Base-by-base conservation (phyloP, 1,140 invertebrate genomes). In the Cydia amplana region DNA sequence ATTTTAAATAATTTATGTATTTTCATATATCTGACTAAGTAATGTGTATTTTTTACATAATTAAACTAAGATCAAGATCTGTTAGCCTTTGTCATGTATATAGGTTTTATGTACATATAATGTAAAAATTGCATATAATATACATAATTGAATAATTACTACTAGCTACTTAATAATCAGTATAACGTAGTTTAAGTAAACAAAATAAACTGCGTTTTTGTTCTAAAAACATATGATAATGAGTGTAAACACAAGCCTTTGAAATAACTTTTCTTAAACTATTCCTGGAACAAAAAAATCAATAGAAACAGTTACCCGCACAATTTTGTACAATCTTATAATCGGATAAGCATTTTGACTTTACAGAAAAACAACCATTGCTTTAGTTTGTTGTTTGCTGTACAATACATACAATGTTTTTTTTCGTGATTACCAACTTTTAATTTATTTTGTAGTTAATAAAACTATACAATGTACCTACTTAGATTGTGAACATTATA, bases 401-500 rank as follows among this genome's bases (percentile, higher is more conserved):
- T 60, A 60, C n/a, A 40, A 23, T 36, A 70, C 36, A 40, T 70
- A n/a, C 3, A 70, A 36, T 77, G 73, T 40, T 14, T 40, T 78
- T 76, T 74, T 85, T 87, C 87, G 83, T 82, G 79, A 87, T 84
- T 85, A 88, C 84, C 85, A 85, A 80, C 83, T 79, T 79, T 85
- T 91, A 86, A 91, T 91, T 92, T 91, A 88, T 91, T 91, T 80
- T 81, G 84, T 91, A 91, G 88, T 83, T 83, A 84, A 84, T 55
- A 70, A 77, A 84, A 83, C 81, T 83, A 80, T 89, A 89, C 89
- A 90, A 84, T 91, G 85, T 91, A 90, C 80, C 65, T 67, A 67
- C 32, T 90, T 92, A 92, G 88, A 88, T 88, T 89, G 87, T 91
- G 88, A 87, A 88, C 84, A 91, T 90, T 85, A 86, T 85, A 89